These are phyloP conservation scores for Mylabris phalerata DNA, from an alignment of 1,140 invertebrate species.

Conservation along the genomic window DNA sequence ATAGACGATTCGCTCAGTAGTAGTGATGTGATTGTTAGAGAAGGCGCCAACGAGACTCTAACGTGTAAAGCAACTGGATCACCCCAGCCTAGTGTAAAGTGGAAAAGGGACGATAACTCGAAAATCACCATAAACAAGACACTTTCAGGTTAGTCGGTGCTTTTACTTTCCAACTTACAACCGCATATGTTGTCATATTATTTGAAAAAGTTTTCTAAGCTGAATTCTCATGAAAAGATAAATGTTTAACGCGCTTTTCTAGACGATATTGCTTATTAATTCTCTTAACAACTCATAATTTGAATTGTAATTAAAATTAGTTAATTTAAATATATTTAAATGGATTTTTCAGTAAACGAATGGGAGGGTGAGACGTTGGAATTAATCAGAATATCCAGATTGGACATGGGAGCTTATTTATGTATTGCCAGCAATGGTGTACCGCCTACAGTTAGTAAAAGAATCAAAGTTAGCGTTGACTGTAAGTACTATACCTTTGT, in stretches of 20 bases:
- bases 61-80: conserved; percentile 84
- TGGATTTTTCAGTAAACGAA: conserved; percentile 57
- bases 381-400: conserved; percentile 73
- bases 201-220: conserved; percentile 4
- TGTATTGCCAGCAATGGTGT: conserved; percentile 78
- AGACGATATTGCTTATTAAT: too few species aligned
- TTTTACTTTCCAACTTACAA: conserved; percentile 12
- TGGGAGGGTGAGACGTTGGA: conserved; percentile 80
- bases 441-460: conserved; percentile 76
- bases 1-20: conserved; percentile 85
- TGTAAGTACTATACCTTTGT: conserved; percentile 62
- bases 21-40: conserved; percentile 83
- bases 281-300: too few species aligned
- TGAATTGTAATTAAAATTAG: conserved; percentile 3
- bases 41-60: conserved; percentile 81
- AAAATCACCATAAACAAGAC: conserved; percentile 79
- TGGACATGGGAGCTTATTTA: conserved; percentile 86
- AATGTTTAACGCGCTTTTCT: too few species aligned
- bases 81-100: conserved; percentile 79
- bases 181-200: conserved; percentile 13
- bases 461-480: conserved; percentile 89
- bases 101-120: conserved; percentile 81
- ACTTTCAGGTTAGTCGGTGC: conserved; percentile 63
- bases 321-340: conserved; percentile 10
- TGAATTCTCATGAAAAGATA: background rate